Evolutionary conservation across 1,140 invertebrate genomes (phyloP), one percentile per base, ranked within the genome.

Genomic region (Drosophila sp.): DNA sequence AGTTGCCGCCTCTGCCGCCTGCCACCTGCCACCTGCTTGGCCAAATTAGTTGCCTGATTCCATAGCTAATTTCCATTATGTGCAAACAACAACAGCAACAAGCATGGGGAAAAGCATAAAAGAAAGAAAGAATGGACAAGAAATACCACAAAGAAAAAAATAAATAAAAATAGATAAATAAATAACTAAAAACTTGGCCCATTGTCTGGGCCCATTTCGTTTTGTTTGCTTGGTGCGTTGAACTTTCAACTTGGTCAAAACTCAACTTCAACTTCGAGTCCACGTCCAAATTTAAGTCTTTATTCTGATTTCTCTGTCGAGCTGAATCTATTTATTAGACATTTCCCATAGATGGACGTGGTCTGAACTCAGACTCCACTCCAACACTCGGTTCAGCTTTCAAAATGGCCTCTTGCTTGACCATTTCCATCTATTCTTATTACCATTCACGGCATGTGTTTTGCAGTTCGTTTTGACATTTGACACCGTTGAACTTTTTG

Each of bases 401-500:
- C 71, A 50, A 43, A 43, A 53, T 72, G 70, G 57, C 53, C 71
- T 43, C 75, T 62, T 25, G n/a, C 13, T 8, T 72, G 63, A 36
- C 64, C 43, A 50, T 43, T 57, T 32, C 43, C 45, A 71, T 65
- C 51, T 8, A 53, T 50, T 40, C 36, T 59, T 66, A 67, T 72
- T 67, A 53, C 46, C 63, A 67, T 72, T 59, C 63, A 40, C 63
- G 40, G 69, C 70, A 73, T 73, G 50, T 65, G 66, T 61, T 74
- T 78, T 79, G 67, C 76, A 66, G 29, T 36, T 56, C 50, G 57
- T 43, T 73, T 80, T 74, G 72, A 65, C 67, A 63, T 67, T 80
- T 86, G 82, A 87, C 82, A 80, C 79, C 76, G 56, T 80, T 86
- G 81, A 78, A 87, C 82, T 81, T 72, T 58, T 53, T 18, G 21